Evolutionary conservation across 2,113 vertebrate genomes (phyloP), one percentile per base, ranked within the genome.

Genomic region (Noctilio leporinus): DNA sequence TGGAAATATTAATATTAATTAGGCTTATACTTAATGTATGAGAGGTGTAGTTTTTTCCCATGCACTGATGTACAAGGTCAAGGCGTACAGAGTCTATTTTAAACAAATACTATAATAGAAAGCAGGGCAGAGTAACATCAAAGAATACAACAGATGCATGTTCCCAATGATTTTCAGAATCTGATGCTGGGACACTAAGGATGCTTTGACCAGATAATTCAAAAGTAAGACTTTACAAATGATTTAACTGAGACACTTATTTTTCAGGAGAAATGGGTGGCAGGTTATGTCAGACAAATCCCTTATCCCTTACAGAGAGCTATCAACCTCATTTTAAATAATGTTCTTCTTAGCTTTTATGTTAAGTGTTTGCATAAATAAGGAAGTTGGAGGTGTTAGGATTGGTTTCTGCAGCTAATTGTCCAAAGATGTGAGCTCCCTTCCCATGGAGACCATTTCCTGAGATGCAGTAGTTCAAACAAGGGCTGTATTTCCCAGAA

Each of bases 1-100:
- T 55, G n/a, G 4, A 86, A 78, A 17, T 81, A 76, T 84, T 91
- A 89, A 81, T 91, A 94, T 89, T 94, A 92, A 92, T 94, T 94
- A 89, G 93, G 73, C 1, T 38, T 78, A 70, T 35, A 84, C 14
- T 93, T 91, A 55, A 70, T 91, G 51, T 30, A 65, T 10, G 77
- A 93, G 16, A 45, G 30, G 62, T 24, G 15, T 43, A 76, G 49
- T n/a, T 70, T 72, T 86, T 38, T 2, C 10, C 43, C 62, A 51
- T 24, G 76, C 43, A 77, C 59, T 81, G 65, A 62, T 88, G 81
- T 64, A 30, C 65, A 73, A 95, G 76, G 59, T 92, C 49, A 80
- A 65, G 1, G 40, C 7, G 15, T 33, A 75, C 51, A 80, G 6
- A 51, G 69, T 17, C 10, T 73, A 72, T 89, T 96, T 95, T 86